Evolutionary conservation across 2,888 invertebrate species (phyloP), one percentile per base, ranked within the genome.

Genomic region (Cryptocheilus praepositus): DNA sequence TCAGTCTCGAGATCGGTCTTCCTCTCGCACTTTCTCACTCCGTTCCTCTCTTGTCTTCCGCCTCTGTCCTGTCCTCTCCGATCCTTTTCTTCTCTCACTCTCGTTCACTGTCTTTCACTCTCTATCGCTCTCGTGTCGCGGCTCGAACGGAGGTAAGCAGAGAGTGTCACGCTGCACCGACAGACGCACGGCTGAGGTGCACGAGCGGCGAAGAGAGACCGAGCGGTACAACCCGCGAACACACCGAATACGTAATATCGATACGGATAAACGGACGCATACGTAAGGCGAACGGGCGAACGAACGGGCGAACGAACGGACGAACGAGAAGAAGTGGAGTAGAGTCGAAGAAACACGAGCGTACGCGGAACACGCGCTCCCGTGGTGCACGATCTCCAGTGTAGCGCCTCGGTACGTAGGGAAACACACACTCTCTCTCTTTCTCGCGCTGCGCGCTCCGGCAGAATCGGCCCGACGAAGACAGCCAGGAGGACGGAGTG

Each of bases 311-410:
- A 49, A 65, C 56, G 64, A 53, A 74, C 66, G 66, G 52, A 60
- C 61, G 61, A 58, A 57, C 53, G 66, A 49, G 66, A 70, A 60
- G 70, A 76, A 55, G 59, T 53, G 58, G 54, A 56, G 59, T 53
- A 54, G 54, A 56, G 62, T 36, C 56, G 56, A 15, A 45, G 64
- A 56, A 44, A 21, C 51, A 44, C 58, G 64, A 59, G 62, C 65
- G 79, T 70, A 78, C 79, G 76, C 73, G 70, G 71, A 78, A 77
- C 77, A 79, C 77, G 79, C 79, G 79, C 73, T 78, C 65, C 36
- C 73, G 70, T 64, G 67, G 68, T 65, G 70, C 71, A 72, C 71
- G 71, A 76, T 75, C 78, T 78, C 75, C 21, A 71, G 61, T 73
- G 71, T 69, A 67, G 70, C 73, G 49, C 70, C 70, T 66, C 74